Conservation (phyloP, 2,797 vertebrate genomes). For the Micrastur ruficollis region DNA sequence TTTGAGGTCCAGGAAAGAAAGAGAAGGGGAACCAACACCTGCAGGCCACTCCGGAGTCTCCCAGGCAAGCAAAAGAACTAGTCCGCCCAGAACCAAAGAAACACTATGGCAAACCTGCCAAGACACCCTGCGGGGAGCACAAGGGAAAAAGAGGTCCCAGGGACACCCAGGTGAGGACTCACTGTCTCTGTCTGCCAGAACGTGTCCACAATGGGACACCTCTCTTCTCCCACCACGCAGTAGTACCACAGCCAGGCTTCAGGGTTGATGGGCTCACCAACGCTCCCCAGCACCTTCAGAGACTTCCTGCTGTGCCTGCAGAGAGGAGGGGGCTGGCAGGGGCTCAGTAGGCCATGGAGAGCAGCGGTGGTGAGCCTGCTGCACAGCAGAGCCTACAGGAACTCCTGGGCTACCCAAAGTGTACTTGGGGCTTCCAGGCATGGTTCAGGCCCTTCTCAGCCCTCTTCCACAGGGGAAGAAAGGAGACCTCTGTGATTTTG, state of each 20-base stretch:
- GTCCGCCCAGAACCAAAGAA: background rate
- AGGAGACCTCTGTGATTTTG: background rate
- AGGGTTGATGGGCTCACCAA: slow-evolving; percentile 96
- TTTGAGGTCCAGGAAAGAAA: background rate
- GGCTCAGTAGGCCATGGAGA: background rate
- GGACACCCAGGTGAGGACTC: slow-evolving; percentile 19
- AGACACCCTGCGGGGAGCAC: background rate
- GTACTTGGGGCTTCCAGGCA: background rate
- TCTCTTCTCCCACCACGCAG: slow-evolving; percentile 87
- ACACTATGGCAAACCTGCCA: background rate
- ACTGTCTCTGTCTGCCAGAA: slow-evolving; percentile 99
- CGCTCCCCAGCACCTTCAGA: slow-evolving; percentile 90
- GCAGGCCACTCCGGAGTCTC: background rate
- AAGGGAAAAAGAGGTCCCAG: background rate
- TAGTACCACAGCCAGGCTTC: slow-evolving; percentile 99
- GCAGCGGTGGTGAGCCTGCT: background rate
- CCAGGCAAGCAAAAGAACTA: background rate
- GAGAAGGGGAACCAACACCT: background rate
- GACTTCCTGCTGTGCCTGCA: slow-evolving; percentile 87
- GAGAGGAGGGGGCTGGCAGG: background rate
- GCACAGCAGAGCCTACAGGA: background rate
- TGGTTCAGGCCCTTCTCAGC: background rate
- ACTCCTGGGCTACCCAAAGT: background rate
- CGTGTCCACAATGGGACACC: slow-evolving; percentile 93
- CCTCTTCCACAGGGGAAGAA: background rate